phyloP scores from a whole-genome alignment of 2,888 invertebrate genomes.

The Cephus nigrinus region DNA sequence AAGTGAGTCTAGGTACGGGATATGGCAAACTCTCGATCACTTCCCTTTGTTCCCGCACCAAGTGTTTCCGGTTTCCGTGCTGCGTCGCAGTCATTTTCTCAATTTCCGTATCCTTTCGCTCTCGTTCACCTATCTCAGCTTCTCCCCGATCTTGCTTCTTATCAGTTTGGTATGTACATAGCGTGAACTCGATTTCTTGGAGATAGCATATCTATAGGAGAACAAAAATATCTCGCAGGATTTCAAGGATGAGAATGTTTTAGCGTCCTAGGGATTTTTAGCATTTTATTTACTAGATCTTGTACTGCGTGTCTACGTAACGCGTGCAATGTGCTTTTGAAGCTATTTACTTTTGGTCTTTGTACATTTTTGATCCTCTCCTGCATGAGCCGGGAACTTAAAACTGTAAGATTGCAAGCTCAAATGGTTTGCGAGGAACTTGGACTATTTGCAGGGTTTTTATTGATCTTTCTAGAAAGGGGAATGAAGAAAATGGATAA shows the following conservation, averaged over 20 bases:
- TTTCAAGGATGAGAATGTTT: background rate
- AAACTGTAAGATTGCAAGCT: background rate
- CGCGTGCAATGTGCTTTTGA: background rate
- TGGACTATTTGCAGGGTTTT: background rate
- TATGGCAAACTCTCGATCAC: background rate
- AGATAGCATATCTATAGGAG: background rate
- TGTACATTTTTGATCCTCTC: background rate
- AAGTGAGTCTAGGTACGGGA: background rate
- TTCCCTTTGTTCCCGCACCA: background rate
- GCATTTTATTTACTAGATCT: background rate
- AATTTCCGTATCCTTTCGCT: background rate
- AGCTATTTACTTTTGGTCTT: background rate
- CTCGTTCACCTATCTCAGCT: background rate
- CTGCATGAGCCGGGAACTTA: background rate
- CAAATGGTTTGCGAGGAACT: background rate
- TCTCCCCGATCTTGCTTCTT: background rate
- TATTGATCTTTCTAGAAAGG: background rate
- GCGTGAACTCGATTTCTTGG: background rate
- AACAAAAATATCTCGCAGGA: background rate
- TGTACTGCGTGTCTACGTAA: background rate
- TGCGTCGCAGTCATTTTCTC: background rate
- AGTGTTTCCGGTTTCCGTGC: background rate
- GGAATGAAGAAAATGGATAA: background rate
- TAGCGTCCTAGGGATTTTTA: background rate
- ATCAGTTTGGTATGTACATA: background rate